Evolutionary conservation across 2,113 vertebrate species (phyloP).

Genomic region (Bos indicus): DNA sequence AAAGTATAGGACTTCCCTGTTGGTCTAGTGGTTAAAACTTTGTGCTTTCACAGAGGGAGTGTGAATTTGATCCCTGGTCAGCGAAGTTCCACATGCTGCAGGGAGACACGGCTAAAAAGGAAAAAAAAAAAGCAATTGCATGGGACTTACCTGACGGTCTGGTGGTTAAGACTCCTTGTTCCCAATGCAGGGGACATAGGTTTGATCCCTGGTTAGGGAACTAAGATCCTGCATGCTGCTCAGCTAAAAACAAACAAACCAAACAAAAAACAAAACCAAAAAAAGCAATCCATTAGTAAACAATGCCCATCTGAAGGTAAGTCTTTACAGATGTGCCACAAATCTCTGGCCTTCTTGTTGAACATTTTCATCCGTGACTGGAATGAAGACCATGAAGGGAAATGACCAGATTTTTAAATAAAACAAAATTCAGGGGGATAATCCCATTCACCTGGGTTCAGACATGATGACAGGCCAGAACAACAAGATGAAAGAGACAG

Average conservation of each 20-base stretch:
- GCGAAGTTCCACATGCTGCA: neutral
- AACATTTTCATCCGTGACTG: neutral
- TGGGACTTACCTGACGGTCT: neutral
- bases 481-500: neutral
- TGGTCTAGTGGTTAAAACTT: neutral
- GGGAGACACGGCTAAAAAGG: neutral
- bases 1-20: neutral
- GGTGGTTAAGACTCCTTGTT: neutral
- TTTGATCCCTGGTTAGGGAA: neutral
- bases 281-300: neutral
- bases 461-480: neutral
- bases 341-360: neutral
- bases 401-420: neutral
- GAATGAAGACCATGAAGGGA: neutral
- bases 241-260: neutral
- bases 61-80: neutral
- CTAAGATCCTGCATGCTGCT: neutral
- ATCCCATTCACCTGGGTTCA: neutral
- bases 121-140: neutral
- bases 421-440: neutral
- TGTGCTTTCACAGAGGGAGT: neutral
- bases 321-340: neutral
- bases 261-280: neutral
- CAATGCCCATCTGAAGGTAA: accelerated
- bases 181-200: neutral